These are phyloP conservation scores for Gasterosteus nipponicus DNA, from an alignment of 2,113 vertebrate genomes.

Conservation along the genomic window DNA sequence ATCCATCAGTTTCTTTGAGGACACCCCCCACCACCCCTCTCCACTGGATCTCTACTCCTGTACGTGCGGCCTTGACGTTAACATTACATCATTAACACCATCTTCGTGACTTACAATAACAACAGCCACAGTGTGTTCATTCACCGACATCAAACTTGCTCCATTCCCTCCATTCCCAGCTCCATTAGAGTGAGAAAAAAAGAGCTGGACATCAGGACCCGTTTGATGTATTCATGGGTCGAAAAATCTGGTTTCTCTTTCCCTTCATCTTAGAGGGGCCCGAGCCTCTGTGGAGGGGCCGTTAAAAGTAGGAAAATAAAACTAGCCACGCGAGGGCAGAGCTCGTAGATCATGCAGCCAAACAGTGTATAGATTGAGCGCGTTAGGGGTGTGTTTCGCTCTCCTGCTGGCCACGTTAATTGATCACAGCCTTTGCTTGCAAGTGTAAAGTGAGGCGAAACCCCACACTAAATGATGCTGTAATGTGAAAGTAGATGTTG, in stretches of 20 bases:
- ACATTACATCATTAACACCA: slow-evolving; percentile 63
- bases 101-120: slow-evolving; percentile 48
- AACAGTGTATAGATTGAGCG: slow-evolving; percentile 51
- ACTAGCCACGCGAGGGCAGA: slow-evolving; percentile 73
- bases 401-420: slow-evolving; percentile 46
- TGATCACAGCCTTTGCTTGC: slow-evolving; percentile 47
- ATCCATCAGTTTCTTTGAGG: slow-evolving; percentile 42
- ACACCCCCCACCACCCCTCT: slow-evolving; percentile 31
- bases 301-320: slow-evolving; percentile 74
- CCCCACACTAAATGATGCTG: slow-evolving; percentile 17
- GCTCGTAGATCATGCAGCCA: slow-evolving; percentile 70
- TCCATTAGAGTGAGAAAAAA: slow-evolving; percentile 37
- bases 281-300: slow-evolving; percentile 38
- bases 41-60: slow-evolving; percentile 25
- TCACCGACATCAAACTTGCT: slow-evolving; percentile 51
- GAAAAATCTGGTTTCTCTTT: slow-evolving; percentile 68
- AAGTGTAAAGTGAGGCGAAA: slow-evolving; percentile 45
- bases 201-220: slow-evolving; percentile 46
- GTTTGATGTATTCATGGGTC: slow-evolving; percentile 70
- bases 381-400: slow-evolving; percentile 36
- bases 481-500: slow-evolving; percentile 16
- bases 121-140: slow-evolving; percentile 43
- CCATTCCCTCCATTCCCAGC: slow-evolving; percentile 21
- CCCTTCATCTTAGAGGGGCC: slow-evolving; percentile 68
- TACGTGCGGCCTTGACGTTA: slow-evolving; percentile 54